Evolutionary conservation across 2,888 invertebrate species (phyloP).

Genomic region (Meghimatium bilineatum): DNA sequence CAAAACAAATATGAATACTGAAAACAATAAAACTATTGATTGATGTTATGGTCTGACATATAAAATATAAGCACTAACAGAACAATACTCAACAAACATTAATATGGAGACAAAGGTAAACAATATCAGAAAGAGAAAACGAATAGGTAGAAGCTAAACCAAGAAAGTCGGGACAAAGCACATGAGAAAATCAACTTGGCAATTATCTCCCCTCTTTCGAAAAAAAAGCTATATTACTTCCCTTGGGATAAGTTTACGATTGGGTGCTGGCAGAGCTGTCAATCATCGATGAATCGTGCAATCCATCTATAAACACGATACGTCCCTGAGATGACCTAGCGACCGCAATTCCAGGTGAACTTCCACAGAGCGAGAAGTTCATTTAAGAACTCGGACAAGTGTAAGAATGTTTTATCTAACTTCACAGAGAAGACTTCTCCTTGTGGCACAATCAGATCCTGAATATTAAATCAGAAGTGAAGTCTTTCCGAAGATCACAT

Average conservation of each 20-base stretch:
- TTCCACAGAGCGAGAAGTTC: not conserved
- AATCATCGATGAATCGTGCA: conserved; percentile 3
- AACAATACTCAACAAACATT: too few species aligned
- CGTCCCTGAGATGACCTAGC: not conserved
- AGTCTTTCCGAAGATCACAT: too few species aligned
- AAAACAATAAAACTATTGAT: too few species aligned
- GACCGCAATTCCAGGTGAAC: not conserved
- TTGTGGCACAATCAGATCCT: not conserved
- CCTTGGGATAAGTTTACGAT: not conserved
- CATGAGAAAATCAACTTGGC: not conserved
- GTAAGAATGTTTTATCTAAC: too few species aligned
- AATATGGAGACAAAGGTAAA: too few species aligned
- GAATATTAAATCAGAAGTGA: too few species aligned
- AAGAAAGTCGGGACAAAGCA: not conserved
- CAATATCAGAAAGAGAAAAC: too few species aligned
- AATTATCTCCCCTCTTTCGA: not conserved
- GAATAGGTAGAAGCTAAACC: not conserved
- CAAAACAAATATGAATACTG: too few species aligned
- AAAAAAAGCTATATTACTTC: not conserved
- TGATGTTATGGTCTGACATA: too few species aligned
- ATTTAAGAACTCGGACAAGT: not conserved
- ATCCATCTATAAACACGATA: conserved; percentile 10
- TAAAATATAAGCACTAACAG: too few species aligned
- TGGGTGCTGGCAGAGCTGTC: not conserved
- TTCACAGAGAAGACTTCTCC: too few species aligned